Evolutionary conservation across 2,888 invertebrate genomes (phyloP), one percentile per base, ranked within the genome.

Genomic region (Ditula angustiorana): DNA sequence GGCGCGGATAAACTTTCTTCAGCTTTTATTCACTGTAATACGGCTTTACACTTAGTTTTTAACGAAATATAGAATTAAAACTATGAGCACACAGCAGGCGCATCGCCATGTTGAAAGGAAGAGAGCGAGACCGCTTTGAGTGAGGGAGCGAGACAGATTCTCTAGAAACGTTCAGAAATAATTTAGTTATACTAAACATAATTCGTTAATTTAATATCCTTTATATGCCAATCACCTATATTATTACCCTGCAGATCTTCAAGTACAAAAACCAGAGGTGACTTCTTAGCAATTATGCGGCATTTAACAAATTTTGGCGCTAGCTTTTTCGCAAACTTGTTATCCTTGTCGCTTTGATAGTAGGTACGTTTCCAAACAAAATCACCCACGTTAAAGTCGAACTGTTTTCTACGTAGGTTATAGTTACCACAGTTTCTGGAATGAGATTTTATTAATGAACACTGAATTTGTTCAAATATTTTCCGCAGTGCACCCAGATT

Each of bases 291-390:
- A 16, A 46, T 13, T 13, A 61, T 30, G n/a, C 46, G n/a, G 23
- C 61, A 53, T 16, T 33, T 61, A 10, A 49, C 8, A 33, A 47
- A 61, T 49, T 62, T 62, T 5, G 61, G 61, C 1, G 61, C 61
- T 21, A 62, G 13, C 16, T 62, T 62, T 19, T 47, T 56, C 2
- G 13, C 8, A 24, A 62, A 62, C 5, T 28, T 16, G 5, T 35
- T 56, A 13, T 49, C 49, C 16, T 55, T 56, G 16, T 62, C 56
- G 11, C 55, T 56, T 21, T 24, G 47, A 1, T 11, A 4, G 37
- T 26, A 62, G 1, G 49, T 49, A 0, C 49, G 13, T 10, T 55
- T 53, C 46, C 10, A 24, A 13, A 59, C 8, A 23, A 11, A 21
- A 21, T 46, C 46, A 21, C 46, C 46, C 0, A 46, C 46, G 2